Base-by-base conservation (phyloP, 2,113 vertebrate species). In the Struthidea cinerea region DNA sequence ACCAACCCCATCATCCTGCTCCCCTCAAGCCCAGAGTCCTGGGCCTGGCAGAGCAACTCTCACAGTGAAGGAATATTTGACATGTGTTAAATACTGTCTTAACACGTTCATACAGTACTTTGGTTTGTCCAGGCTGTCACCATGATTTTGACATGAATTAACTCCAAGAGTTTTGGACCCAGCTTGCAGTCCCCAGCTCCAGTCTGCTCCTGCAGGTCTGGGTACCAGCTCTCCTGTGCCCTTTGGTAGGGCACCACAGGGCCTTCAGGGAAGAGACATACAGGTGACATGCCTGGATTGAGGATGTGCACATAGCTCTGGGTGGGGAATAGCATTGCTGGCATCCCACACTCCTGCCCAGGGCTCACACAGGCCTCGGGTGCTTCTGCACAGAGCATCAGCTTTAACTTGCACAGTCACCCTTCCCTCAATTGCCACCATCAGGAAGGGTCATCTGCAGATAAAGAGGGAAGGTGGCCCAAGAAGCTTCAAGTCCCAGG, bases 301-400 rank as follows among this genome's bases (percentile, higher is more conserved):
- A 26, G 4, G 41, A 7, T 11, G 27, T 11, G 4, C 27, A 19
- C 3, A 0, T 1, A 49, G 46, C 14, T 33, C 61, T 33, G 44
- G 33, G 12, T 42, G 21, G 15, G 22, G 13, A 79, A 32, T 0
- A 30, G 47, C 1, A 26, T 80, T 81, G 28, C 46, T 65, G 64
- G 46, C 42, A 53, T 11, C 37, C 37, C 49, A 16, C 46, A 32
- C 1, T 49, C 20, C 89, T 67, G 41, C 41, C 63, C 47, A 28
- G 28, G 0, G 22, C 44, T 52, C 30, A 21, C 37, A 52, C 0
- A 0, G 33, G 13, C 46, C n/a, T 35, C 59, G 15, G 46, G 28
- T 41, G 56, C 37, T 63, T 63, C 47, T 63, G 57, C 13, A 6
- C 12, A 22, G 24, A 74, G 21, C 52, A 55, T 6, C 1, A 1